Evolutionary conservation across 2,113 vertebrate genomes (phyloP).

Genomic region (Pseudois nayaur): DNA sequence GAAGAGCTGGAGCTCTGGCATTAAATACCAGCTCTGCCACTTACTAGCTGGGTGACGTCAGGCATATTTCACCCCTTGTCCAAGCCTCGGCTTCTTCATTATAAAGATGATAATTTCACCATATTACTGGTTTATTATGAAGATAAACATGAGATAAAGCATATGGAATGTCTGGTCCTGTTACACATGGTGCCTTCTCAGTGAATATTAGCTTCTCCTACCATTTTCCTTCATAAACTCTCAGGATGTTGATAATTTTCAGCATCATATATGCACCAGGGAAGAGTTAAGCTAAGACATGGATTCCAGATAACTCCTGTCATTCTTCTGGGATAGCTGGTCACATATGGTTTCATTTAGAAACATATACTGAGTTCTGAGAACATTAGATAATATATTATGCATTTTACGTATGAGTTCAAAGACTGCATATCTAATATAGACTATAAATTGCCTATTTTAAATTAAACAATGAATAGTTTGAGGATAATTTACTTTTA

Average conservation of each 20-base stretch:
- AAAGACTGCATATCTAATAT: neutral
- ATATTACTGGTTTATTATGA: neutral
- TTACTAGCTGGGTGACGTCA: neutral
- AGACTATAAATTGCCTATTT: neutral
- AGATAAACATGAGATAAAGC: neutral
- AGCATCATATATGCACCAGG: neutral
- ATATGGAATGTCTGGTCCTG: neutral
- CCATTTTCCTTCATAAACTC: neutral
- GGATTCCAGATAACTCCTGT: neutral
- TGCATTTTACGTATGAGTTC: neutral
- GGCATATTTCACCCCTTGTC: neutral
- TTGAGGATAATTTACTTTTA: neutral
- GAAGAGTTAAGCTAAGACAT: neutral
- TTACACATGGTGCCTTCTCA: neutral
- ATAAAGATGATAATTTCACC: neutral
- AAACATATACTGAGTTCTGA: neutral
- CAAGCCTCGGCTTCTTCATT: neutral
- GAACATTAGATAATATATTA: neutral
- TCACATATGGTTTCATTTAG: conserved; percentile 9
- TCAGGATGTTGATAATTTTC: neutral
- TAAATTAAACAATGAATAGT: neutral
- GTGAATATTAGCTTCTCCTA: neutral
- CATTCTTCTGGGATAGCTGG: neutral
- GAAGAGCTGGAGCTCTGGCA: neutral
- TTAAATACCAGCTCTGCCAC: neutral